Conservation (phyloP, 2,888 invertebrate genomes). For the Polietes domitor region DNA sequence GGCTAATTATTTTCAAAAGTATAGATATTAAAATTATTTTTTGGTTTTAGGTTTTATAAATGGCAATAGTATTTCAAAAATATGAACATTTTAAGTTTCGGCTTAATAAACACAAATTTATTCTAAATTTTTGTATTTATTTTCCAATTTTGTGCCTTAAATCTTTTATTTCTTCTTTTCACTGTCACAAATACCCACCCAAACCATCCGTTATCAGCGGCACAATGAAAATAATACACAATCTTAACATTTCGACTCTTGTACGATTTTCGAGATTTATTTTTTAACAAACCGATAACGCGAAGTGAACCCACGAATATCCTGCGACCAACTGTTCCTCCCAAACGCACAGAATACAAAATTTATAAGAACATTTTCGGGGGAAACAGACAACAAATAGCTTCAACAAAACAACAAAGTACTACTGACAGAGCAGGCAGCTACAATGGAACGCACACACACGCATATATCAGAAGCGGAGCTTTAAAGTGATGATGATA, state of each 20-base stretch:
- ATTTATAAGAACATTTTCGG: conserved; percentile 58
- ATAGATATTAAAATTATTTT: too few species aligned
- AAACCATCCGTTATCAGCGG: conserved; percentile 33
- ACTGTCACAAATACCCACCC: conserved; percentile 46
- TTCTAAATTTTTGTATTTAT: background rate
- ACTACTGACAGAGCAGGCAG: conserved; percentile 11
- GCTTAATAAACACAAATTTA: too few species aligned
- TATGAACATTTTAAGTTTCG: too few species aligned
- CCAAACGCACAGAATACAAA: conserved; percentile 41
- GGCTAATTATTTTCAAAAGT: too few species aligned
- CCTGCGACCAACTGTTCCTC: conserved; percentile 67
- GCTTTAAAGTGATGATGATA: conserved; percentile 20
- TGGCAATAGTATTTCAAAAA: too few species aligned
- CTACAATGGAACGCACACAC: conserved; percentile 3
- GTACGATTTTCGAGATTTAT: background rate
- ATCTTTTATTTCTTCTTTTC: background rate
- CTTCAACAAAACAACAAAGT: conserved; percentile 12
- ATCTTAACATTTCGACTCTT: conserved; percentile 50
- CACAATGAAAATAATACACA: conserved; percentile 43
- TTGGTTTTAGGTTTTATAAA: too few species aligned
- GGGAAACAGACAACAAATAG: conserved; percentile 26
- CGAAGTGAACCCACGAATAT: conserved; percentile 66
- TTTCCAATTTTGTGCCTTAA: too few species aligned
- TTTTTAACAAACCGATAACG: conserved; percentile 46
- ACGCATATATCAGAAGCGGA: background rate